Evolutionary conservation across 2,113 vertebrate genomes (phyloP), one percentile per base, ranked within the genome.

Genomic region (Chionis minor): DNA sequence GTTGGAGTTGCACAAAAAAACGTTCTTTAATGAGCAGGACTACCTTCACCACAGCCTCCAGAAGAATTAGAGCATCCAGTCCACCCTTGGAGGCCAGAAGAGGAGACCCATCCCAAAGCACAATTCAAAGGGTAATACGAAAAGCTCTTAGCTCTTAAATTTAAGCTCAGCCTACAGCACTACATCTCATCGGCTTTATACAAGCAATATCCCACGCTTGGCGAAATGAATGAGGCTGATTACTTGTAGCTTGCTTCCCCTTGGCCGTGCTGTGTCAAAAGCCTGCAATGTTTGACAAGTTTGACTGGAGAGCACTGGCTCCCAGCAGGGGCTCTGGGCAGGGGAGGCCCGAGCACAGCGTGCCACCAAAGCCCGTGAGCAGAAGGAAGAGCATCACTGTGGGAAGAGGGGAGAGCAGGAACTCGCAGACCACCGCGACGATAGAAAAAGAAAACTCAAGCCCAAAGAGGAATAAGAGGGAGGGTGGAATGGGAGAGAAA

Each of bases 401-500:
- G 18, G 56, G 38, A 87, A 70, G 69, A 79, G 24, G 27, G 2
- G 12, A 32, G 20, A 83, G 59, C 9, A 13, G 40, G 22, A 27
- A 28, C 52, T 62, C 2, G 0, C 44, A 79, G 52, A 13, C 5
- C 15, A 67, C n/a, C 0, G 0, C 1, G 4, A 49, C 12, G 28
- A 49, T 1, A 69, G 20, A 30, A 55, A 52, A 66, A 47, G 22
- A 28, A n/a, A 58, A 52, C 28, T 79, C 17, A 30, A 54, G 13
- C 14, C 21, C 55, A 83, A 23, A 51, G 67, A 85, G 65, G 20
- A 66, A 72, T 14, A 67, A 86, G 77, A 82, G 12, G n/a, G 13
- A 72, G 21, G 12, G 17, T 72, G 54, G 33, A 88, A 77, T 1
- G 1, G 55, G 52, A 86, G 51, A 69, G 66, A 82, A 91, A 87